A percentile compares a stretch with the other conserved stretches of the same genome.
Evolutionary conservation across 1,140 invertebrate species (phyloP).

Genomic region (Hermetia illucens): DNA sequence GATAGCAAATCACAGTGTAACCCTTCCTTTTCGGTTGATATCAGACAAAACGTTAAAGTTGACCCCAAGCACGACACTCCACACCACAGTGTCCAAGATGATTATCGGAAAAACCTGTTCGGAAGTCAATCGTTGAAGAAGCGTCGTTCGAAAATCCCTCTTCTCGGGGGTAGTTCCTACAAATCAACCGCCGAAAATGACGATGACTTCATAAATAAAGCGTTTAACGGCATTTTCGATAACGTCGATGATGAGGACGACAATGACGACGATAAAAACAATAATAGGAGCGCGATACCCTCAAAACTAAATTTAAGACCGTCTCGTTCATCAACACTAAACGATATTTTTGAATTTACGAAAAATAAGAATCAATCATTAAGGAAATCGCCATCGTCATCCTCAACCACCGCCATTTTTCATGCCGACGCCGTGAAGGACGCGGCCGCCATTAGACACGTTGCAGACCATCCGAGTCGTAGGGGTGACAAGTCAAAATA

Average conservation of each 20-base stretch:
- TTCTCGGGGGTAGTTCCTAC: background rate
- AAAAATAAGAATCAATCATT: too few relatives aligned
- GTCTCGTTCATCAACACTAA: constrained; percentile 17
- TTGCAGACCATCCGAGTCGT: too few relatives aligned
- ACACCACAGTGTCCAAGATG: constrained; percentile 16
- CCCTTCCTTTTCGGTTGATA: too few relatives aligned
- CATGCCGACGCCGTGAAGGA: too few relatives aligned
- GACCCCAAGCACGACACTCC: constrained; percentile 2
- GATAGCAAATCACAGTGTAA: too few relatives aligned
- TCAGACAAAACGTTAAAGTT: too few relatives aligned
- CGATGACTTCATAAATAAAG: constrained; percentile 18
- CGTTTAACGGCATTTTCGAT: constrained; percentile 26
- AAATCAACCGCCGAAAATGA: background rate
- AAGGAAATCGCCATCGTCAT: too few relatives aligned
- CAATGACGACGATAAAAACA: constrained; percentile 10
- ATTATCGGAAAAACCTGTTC: constrained; percentile 28
- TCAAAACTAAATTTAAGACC: too few relatives aligned
- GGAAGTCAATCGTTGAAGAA: constrained; percentile 12
- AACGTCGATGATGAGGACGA: constrained; percentile 15
- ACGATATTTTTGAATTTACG: constrained; percentile 24
- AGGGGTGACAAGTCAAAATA: too few relatives aligned
- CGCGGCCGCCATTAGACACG: too few relatives aligned
- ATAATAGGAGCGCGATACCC: background rate
- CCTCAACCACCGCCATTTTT: too few relatives aligned
- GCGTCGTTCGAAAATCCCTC: background rate